phyloP scores from a whole-genome alignment of 2,113 vertebrate genomes.

The Vireo altiloquus region DNA sequence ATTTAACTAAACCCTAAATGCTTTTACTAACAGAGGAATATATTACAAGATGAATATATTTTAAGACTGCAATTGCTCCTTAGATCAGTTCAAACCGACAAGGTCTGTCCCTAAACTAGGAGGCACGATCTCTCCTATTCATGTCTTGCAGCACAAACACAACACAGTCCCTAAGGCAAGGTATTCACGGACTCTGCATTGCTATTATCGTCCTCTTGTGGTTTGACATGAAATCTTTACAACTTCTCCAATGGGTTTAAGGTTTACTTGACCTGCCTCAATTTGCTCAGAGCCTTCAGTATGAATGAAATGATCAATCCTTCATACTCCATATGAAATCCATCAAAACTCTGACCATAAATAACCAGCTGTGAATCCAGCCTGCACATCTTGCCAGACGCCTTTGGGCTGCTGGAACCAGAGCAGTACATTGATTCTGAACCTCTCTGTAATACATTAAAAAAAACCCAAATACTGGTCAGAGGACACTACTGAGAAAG shows the following conservation, averaged over 20 bases:
- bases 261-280: background rate
- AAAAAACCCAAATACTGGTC: background rate
- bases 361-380: background rate
- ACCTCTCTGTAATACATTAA: background rate
- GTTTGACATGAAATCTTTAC: background rate
- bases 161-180: background rate
- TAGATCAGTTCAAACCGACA: background rate
- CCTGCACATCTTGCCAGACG: background rate
- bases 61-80: background rate
- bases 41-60: background rate
- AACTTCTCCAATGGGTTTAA: background rate
- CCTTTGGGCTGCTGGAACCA: background rate
- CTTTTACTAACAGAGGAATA: background rate
- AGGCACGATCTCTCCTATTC: background rate
- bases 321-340: background rate
- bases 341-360: background rate
- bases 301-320: background rate
- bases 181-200: background rate
- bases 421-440: background rate
- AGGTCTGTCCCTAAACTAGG: background rate
- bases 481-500: background rate
- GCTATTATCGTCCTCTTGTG: background rate
- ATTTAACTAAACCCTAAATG: background rate
- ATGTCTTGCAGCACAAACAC: background rate
- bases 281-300: background rate